phyloP scores from a whole-genome alignment of 2,888 invertebrate genomes.

The Pristionchus maxplancki region DNA sequence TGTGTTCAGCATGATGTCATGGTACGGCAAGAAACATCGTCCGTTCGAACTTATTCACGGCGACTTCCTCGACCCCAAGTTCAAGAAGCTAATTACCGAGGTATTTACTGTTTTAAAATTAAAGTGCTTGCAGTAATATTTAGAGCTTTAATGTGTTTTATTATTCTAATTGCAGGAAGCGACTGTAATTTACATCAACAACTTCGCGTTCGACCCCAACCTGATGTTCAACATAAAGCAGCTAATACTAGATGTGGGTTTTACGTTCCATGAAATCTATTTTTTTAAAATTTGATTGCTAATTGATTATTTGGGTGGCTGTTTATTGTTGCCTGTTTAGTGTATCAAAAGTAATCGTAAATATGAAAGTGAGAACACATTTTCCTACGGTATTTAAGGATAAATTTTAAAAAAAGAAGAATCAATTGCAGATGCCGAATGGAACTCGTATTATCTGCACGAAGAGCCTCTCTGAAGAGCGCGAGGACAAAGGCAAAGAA shows the following conservation, averaged over 20 bases:
- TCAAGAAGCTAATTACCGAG: conserved; percentile 93
- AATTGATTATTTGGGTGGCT: no score
- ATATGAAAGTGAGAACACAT: no score
- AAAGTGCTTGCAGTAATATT: background rate
- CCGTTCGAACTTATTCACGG: conserved; percentile 83
- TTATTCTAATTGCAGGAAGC: conserved; percentile 62
- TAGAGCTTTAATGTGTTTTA: background rate
- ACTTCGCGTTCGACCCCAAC: conserved; percentile 97
- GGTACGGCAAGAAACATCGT: conserved; percentile 96
- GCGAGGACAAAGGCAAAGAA: background rate
- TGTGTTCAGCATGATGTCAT: conserved; percentile 91
- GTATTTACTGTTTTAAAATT: conserved; percentile 77
- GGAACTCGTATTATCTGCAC: conserved; percentile 95
- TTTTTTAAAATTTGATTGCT: no score
- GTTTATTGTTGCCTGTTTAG: no score
- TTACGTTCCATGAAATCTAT: no score
- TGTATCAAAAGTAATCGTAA: no score
- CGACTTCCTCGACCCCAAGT: conserved; percentile 93
- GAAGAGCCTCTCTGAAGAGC: conserved; percentile 81
- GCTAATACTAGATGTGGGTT: background rate
- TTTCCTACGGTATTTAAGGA: no score
- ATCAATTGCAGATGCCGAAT: conserved; percentile 77
- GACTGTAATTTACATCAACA: conserved; percentile 96
- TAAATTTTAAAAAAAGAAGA: no score
- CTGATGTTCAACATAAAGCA: conserved; percentile 87